Evolutionary conservation across 2,888 invertebrate genomes (phyloP).

Genomic region (Sinelater perroti): DNA sequence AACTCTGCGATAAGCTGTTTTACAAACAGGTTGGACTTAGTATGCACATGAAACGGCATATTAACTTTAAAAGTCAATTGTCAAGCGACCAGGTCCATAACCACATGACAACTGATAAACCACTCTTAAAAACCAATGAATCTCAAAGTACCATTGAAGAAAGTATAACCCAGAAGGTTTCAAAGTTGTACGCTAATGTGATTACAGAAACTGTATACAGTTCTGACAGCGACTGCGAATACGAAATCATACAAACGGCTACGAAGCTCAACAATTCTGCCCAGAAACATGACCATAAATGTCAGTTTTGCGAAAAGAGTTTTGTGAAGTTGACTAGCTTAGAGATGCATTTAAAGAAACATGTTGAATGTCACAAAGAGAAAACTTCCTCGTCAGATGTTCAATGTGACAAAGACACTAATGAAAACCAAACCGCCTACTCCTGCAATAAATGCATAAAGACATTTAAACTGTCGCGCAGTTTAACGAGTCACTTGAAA

Average conservation of each 20-base stretch:
- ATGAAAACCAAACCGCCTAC: conserved; percentile 3
- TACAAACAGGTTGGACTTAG: conserved; percentile 17
- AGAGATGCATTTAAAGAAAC: conserved; percentile 12
- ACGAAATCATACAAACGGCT: conserved; percentile 36
- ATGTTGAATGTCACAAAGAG: neutral
- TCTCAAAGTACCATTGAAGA: neutral
- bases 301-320: conserved; percentile 34
- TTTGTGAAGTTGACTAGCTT: conserved; percentile 19
- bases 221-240: conserved; percentile 40
- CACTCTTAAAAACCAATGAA: neutral
- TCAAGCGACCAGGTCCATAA: neutral
- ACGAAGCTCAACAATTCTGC: conserved; percentile 23
- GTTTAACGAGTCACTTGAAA: conserved; percentile 27
- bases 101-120: neutral
- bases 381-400: neutral
- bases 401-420: neutral
- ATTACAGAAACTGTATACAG: conserved; percentile 36
- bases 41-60: conserved; percentile 27
- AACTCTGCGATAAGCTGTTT: conserved; percentile 28
- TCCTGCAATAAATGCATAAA: conserved; percentile 14
- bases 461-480: conserved; percentile 11
- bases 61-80: neutral
- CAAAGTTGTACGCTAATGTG: conserved; percentile 28
- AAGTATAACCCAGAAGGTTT: conserved; percentile 23
- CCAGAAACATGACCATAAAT: conserved; percentile 18